phyloP scores from a whole-genome alignment of 1,140 invertebrate species.

The Nephotettix cincticeps region DNA sequence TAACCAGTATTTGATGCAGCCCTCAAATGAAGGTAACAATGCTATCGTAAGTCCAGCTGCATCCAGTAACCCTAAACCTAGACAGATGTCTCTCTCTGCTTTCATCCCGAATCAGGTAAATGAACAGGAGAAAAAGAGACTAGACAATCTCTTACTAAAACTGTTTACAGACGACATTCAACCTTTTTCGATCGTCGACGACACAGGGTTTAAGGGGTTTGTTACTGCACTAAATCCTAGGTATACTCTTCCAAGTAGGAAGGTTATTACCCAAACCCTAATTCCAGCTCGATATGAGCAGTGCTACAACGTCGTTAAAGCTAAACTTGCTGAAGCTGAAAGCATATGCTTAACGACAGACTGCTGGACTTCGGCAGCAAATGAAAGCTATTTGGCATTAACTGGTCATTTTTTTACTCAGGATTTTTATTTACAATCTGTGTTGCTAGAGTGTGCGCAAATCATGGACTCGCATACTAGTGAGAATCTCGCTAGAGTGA shows the following conservation, averaged over 20 bases:
- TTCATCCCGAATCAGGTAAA: not conserved
- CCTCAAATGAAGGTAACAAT: too few relatives aligned
- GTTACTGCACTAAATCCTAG: constrained; percentile 20
- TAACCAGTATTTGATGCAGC: too few relatives aligned
- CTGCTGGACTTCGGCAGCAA: constrained; percentile 37
- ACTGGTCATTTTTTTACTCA: constrained; percentile 38
- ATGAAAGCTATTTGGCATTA: constrained; percentile 34
- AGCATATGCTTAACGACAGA: constrained; percentile 36
- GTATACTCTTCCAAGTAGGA: constrained; percentile 27
- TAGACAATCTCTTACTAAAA: not conserved
- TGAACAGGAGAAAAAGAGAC: not conserved
- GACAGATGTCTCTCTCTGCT: not conserved
- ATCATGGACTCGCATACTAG: constrained; percentile 9
- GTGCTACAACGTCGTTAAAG: not conserved
- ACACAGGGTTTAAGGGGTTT: constrained; percentile 32
- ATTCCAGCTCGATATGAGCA: constrained; percentile 35
- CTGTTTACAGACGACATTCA: constrained; percentile 13
- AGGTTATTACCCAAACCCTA: constrained; percentile 29
- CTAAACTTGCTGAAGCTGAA: not conserved
- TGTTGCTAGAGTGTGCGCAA: constrained; percentile 27
- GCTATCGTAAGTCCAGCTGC: too few relatives aligned
- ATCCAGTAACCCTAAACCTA: not conserved
- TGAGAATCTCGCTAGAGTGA: constrained; percentile 5
- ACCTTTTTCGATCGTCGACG: constrained; percentile 31
- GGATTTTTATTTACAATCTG: constrained; percentile 28